Percentiles rank a stretch among this genome's conserved stretches.
Conservation (phyloP, 2,888 invertebrate species). For the Caenorhabditis sp. region DNA sequence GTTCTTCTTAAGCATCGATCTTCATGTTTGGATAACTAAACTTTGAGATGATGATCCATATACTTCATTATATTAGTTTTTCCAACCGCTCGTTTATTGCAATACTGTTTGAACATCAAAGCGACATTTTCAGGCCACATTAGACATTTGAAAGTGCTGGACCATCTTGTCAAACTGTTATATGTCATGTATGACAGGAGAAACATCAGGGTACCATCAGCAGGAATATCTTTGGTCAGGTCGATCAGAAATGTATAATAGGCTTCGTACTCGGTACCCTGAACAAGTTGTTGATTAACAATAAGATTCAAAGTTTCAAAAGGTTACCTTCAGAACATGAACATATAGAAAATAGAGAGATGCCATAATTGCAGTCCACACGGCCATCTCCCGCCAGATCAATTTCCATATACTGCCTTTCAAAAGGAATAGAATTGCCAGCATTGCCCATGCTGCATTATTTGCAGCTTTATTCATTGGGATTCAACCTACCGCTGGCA, state of each 20-base stretch:
- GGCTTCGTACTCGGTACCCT: constrained; percentile 26
- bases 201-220: constrained; percentile 55
- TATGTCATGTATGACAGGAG: constrained; percentile 60
- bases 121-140: constrained; percentile 70
- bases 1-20: constrained; percentile 37
- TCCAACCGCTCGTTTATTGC: constrained; percentile 54
- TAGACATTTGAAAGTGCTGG: constrained; percentile 60
- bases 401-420: constrained; percentile 69
- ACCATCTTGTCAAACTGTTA: constrained; percentile 61
- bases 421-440: constrained; percentile 51
- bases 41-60: not conserved
- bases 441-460: constrained; percentile 25
- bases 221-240: constrained; percentile 14
- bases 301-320: no score
- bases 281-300: not conserved
- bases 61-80: no score
- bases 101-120: constrained; percentile 54
- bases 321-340: constrained; percentile 43
- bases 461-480: not conserved
- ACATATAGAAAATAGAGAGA: constrained; percentile 16
- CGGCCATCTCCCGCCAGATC: constrained; percentile 45
- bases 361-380: constrained; percentile 50
- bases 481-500: constrained; percentile 35
- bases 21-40: constrained; percentile 36
- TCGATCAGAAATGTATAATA: constrained; percentile 23